phyloP scores from a whole-genome alignment of 2,888 invertebrate species.

The Artemia sp. region DNA sequence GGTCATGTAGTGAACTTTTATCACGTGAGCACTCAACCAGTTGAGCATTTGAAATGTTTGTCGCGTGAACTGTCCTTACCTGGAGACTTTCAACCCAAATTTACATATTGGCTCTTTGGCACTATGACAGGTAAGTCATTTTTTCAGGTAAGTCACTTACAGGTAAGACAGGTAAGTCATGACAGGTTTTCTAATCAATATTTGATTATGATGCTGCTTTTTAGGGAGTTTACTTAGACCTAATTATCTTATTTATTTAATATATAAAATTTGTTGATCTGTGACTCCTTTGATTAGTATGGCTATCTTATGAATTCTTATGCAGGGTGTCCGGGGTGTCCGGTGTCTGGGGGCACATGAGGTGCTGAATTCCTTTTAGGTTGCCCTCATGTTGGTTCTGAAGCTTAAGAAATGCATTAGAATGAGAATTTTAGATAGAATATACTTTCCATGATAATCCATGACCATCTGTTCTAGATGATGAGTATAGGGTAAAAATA shows the following conservation, averaged over 20 bases:
- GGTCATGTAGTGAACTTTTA: conserved; percentile 95
- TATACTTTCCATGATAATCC: no score
- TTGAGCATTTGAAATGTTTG: conserved; percentile 75
- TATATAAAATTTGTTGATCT: conserved; percentile 11
- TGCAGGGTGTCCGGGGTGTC: no score
- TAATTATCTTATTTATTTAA: conserved; percentile 16
- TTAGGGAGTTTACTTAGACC: conserved; percentile 8
- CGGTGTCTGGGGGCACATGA: no score
- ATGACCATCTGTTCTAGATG: no score
- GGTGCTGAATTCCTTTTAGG: no score
- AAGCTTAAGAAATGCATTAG: no score
- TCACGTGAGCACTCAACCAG: conserved; percentile 85
- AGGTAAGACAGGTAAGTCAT: conserved; percentile 57
- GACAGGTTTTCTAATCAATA: conserved; percentile 32
- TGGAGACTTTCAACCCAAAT: conserved; percentile 81
- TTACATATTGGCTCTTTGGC: conserved; percentile 86
- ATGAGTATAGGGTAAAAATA: no score
- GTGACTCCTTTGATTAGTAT: not conserved
- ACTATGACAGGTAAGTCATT: conserved; percentile 68
- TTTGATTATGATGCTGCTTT: conserved; percentile 17
- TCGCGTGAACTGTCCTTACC: conserved; percentile 86
- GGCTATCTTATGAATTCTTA: not conserved
- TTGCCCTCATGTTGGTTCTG: no score
- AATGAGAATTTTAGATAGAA: no score
- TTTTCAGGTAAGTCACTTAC: no score